phyloP scores from a whole-genome alignment of 1,140 invertebrate species.

The Anagrus nilaparvatae region DNA sequence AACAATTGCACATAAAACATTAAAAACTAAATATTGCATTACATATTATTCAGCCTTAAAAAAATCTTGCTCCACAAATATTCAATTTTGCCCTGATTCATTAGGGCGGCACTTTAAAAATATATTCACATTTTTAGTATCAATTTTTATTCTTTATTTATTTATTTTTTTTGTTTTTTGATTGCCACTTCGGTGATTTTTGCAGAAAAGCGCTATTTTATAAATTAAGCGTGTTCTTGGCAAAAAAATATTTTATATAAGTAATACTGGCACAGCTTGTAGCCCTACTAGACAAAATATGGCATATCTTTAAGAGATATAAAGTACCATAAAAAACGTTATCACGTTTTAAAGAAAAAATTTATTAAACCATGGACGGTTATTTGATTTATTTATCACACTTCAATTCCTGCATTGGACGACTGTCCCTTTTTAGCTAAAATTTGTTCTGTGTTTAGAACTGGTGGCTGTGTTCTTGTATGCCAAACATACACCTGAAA shows the following conservation, averaged over 20 bases:
- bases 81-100: constrained; percentile 1
- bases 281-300: constrained; percentile 12
- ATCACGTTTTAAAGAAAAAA: too few relatives aligned
- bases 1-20: constrained; percentile 8
- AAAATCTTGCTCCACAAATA: constrained; percentile 5
- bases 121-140: constrained; percentile 1
- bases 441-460: constrained; percentile 52
- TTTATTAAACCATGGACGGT: constrained; percentile 10
- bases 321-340: too few relatives aligned
- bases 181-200: too few relatives aligned
- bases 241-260: constrained; percentile 13
- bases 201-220: constrained; percentile 5
- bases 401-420: constrained; percentile 64
- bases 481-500: constrained; percentile 90
- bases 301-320: constrained; percentile 12
- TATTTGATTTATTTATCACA: constrained; percentile 46
- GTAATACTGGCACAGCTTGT: constrained; percentile 15
- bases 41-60: neutral
- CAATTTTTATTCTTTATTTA: neutral
- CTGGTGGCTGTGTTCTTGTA: constrained; percentile 81
- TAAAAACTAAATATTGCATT: constrained; percentile 8
- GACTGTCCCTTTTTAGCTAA: constrained; percentile 47
- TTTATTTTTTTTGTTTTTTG: too few relatives aligned
- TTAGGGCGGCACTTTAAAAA: constrained; percentile 12
- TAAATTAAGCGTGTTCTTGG: constrained; percentile 10